Evolutionary conservation across 2,113 vertebrate genomes (phyloP).

Genomic region (Arvicanthis niloticus): DNA sequence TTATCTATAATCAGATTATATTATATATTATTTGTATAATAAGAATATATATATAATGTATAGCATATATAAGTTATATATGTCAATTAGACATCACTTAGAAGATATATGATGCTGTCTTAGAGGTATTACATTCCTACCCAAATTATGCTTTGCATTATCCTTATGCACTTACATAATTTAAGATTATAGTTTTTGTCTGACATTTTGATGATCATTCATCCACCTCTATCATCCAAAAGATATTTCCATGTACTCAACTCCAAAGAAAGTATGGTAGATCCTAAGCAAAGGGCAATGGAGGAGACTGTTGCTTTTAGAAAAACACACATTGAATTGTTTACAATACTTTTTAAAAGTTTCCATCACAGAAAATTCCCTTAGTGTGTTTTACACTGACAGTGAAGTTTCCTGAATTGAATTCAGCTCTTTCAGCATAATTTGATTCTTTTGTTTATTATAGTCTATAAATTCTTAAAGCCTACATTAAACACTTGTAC

Average conservation of each 20-base stretch:
- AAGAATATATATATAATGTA: too few species aligned
- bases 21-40: too few species aligned
- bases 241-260: not conserved
- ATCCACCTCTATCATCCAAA: not conserved
- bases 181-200: not conserved
- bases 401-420: constrained; percentile 16
- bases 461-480: constrained; percentile 47
- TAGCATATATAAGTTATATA: too few species aligned
- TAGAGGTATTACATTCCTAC: not conserved
- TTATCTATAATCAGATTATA: too few species aligned
- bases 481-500: constrained; percentile 58
- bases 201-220: not conserved
- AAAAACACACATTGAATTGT: not conserved
- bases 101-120: not conserved
- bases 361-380: not conserved
- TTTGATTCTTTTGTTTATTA: constrained; percentile 41
- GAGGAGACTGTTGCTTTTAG: not conserved
- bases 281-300: not conserved
- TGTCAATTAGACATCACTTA: not conserved
- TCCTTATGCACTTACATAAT: not conserved
- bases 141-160: not conserved
- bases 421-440: not conserved
- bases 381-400: not conserved
- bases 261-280: not conserved
- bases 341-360: not conserved